These are phyloP conservation scores for Sebastolobus alascanus DNA, from an alignment of 2,797 vertebrate species.

Conservation along the genomic window DNA sequence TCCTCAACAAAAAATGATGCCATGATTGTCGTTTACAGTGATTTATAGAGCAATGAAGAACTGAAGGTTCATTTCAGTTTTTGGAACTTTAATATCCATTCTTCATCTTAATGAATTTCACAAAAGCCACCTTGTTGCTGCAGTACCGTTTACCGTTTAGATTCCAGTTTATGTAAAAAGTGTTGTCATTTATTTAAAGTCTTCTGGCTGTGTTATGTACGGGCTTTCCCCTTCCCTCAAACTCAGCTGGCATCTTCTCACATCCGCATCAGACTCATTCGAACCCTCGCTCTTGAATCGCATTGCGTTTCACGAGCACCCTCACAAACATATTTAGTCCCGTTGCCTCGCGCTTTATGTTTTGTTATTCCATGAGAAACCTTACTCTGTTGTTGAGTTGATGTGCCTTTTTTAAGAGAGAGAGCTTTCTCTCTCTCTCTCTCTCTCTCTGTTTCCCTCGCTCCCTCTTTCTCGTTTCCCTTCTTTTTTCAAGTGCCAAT, in stretches of 20 bases:
- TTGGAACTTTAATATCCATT: not conserved
- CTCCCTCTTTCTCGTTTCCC: conserved; percentile 79
- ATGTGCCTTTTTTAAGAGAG: conserved; percentile 67
- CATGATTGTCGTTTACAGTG: not conserved
- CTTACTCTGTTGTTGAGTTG: conserved; percentile 63
- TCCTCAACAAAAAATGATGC: not conserved
- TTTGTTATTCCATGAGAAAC: conserved; percentile 64
- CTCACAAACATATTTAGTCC: conserved; percentile 57
- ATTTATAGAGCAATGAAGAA: not conserved
- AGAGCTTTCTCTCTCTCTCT: conserved; percentile 52
- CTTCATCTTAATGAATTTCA: not conserved
- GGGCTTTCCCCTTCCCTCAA: conserved; percentile 37
- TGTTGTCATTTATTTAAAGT: conserved; percentile 38
- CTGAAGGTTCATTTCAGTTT: not conserved
- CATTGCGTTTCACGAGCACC: conserved; percentile 26
- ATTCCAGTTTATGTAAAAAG: conserved; percentile 7
- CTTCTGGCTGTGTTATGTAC: conserved; percentile 10
- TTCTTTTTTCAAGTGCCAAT: conserved; percentile 89
- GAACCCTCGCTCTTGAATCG: conserved; percentile 29
- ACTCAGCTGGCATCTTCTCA: conserved; percentile 25
- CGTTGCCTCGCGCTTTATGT: conserved; percentile 49
- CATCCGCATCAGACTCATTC: conserved; percentile 46
- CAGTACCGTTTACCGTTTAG: not conserved
- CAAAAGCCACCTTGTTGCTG: not conserved
- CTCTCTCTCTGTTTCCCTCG: conserved; percentile 64